Base-by-base conservation (phyloP, 2,888 invertebrate species). In the Gerosis bhagava region DNA sequence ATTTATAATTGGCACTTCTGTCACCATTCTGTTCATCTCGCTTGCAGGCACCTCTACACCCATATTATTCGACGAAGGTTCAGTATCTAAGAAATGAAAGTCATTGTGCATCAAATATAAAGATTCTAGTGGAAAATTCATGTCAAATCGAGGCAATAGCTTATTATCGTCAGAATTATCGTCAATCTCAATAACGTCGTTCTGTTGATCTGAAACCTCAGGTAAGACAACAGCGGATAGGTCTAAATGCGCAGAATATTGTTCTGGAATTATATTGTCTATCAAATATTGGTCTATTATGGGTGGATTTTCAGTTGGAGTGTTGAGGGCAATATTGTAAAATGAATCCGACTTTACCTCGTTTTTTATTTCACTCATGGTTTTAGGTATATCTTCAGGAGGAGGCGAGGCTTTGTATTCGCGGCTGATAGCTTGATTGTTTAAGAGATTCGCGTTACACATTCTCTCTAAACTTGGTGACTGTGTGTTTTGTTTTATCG, bases 351-450 rank as follows among this genome's bases (percentile, higher is more conserved):
- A 83, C 64, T 87, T 88, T 5, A 87, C 74, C 65, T 88, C 88
- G 50, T 87, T 87, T 49, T 88, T 87, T 2, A 88, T 86, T 49
- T 77, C 83, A 49, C 67, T 80, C 68, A 86, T 83, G 52, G 83
- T 87, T 53, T 83, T 87, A 43, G 86, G 79, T 17, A 87, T 80
- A 47, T 87, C 86, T 60, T 87, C 87, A 22, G 84, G 55, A 1
- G 87, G 88, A 0, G 87, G 87, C 0, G 88, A 87, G 0, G 88
- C 86, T 56, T 88, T 87, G 50, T 88, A 88, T 49, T 87, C 83
- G 31, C 78, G 62, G 8, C 64, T 70, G 36, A 87, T 75, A 2
- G 67, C 69, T 35, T 70, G 70, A 29, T 63, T 82, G 58, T 58
- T 81, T 11, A 87, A 62, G 15, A 86, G 55, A 54, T 83, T 83